Percentiles rank a stretch among this genome's conserved stretches.
These are phyloP conservation scores for Phalacrocorax carbo DNA, from an alignment of 2,113 vertebrate genomes.

Conservation along the genomic window DNA sequence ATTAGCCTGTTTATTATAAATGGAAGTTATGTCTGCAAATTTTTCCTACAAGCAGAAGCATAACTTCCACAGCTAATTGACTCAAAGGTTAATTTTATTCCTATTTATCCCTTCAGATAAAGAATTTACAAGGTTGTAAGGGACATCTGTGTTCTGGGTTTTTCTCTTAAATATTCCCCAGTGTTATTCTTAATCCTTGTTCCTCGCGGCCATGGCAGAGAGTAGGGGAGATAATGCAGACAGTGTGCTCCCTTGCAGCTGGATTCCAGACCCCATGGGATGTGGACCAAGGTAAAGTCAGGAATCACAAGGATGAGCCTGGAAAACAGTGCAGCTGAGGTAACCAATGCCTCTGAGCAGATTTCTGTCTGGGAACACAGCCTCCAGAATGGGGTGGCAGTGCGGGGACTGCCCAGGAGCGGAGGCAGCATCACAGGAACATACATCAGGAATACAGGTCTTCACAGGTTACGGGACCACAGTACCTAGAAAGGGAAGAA, in stretches of 20 bases:
- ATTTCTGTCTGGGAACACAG: neutral
- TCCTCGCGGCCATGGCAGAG: neutral
- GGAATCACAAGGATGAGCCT: neutral
- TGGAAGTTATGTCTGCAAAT: neutral
- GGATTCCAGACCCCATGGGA: neutral
- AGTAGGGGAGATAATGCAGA: neutral
- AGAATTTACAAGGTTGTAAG: neutral
- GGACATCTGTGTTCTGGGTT: neutral
- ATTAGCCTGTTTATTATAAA: neutral
- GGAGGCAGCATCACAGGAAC: neutral
- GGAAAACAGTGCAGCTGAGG: neutral
- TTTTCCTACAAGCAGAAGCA: neutral
- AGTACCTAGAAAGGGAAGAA: neutral
- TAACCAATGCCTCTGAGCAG: neutral
- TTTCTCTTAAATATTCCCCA: neutral
- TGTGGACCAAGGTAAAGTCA: neutral
- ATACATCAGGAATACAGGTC: fast-evolving
- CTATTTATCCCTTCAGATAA: neutral
- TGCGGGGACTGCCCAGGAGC: neutral
- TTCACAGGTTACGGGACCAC: neutral
- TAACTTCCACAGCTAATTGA: neutral
- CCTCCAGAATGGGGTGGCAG: neutral
- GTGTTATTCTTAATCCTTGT: neutral
- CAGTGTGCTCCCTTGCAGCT: neutral
- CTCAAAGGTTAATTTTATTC: neutral